phyloP scores from a whole-genome alignment of 2,113 vertebrate genomes.

The Megaceryle maxima region DNA sequence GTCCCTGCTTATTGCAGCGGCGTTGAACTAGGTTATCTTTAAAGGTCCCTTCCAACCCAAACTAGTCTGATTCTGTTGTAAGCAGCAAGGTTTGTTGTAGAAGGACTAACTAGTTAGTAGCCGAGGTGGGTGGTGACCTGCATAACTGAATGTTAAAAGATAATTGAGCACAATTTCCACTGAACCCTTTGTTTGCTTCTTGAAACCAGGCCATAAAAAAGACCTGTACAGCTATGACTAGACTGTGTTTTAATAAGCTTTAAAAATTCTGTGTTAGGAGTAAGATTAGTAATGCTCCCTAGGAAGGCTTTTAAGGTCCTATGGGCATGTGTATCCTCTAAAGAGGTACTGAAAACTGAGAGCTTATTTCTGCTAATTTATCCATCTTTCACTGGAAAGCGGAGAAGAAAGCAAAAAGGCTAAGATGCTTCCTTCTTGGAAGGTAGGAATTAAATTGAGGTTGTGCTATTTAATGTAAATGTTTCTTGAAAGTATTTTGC shows the following conservation, averaged over 20 bases:
- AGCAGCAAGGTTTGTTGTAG: neutral
- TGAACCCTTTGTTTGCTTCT: constrained; percentile 6
- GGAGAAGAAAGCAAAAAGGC: neutral
- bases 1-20: neutral
- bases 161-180: neutral
- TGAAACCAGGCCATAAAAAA: neutral
- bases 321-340: neutral
- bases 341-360: constrained; percentile 30
- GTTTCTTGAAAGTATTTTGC: neutral
- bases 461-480: neutral
- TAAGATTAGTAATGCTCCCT: neutral
- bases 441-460: neutral
- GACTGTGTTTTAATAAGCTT: neutral
- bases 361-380: constrained; percentile 32
- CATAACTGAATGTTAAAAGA: neutral
- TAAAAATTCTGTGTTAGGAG: neutral
- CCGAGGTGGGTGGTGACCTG: neutral
- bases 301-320: constrained; percentile 21
- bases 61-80: neutral
- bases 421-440: neutral
- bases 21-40: neutral
- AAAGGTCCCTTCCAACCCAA: neutral
- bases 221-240: neutral
- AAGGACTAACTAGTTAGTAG: neutral
- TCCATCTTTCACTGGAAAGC: neutral